These are phyloP conservation scores for Radopholus similis DNA, from an alignment of 1,140 invertebrate species.

Conservation along the genomic window DNA sequence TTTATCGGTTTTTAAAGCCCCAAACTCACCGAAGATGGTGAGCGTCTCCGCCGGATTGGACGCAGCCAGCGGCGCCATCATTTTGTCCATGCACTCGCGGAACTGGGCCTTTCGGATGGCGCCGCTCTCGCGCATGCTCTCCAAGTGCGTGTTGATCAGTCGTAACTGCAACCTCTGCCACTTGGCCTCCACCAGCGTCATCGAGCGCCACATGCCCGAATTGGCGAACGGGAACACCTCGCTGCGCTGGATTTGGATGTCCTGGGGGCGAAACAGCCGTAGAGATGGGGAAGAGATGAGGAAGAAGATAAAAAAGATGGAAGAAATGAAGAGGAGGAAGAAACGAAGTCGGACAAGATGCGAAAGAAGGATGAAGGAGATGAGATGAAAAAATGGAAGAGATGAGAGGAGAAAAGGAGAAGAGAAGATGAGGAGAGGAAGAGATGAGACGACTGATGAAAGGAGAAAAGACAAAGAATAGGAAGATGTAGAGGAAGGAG, in stretches of 20 bases:
- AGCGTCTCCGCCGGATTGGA: conserved; percentile 5
- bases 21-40: conserved; percentile 24
- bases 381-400: too few species aligned
- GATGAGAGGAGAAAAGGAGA: too few species aligned
- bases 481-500: too few species aligned
- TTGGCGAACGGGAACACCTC: conserved; percentile 43
- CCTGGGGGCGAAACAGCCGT: conserved; percentile 14
- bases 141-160: conserved; percentile 48
- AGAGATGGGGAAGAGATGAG: background rate
- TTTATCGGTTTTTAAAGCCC: background rate
- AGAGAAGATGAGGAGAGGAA: too few species aligned
- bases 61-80: conserved; percentile 3
- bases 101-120: conserved; percentile 37
- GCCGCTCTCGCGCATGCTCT: conserved; percentile 38
- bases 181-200: conserved; percentile 59
- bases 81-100: conserved; percentile 37
- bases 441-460: too few species aligned
- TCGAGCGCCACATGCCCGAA: conserved; percentile 37
- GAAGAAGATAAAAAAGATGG: background rate
- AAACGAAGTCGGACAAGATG: too few species aligned
- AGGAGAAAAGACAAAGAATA: too few species aligned
- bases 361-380: too few species aligned
- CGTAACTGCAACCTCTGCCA: conserved; percentile 37
- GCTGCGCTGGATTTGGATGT: conserved; percentile 34
- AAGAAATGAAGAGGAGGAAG: too few species aligned